These are phyloP conservation scores for Petrophora chlorosata DNA, from an alignment of 2,888 invertebrate species.

Conservation along the genomic window DNA sequence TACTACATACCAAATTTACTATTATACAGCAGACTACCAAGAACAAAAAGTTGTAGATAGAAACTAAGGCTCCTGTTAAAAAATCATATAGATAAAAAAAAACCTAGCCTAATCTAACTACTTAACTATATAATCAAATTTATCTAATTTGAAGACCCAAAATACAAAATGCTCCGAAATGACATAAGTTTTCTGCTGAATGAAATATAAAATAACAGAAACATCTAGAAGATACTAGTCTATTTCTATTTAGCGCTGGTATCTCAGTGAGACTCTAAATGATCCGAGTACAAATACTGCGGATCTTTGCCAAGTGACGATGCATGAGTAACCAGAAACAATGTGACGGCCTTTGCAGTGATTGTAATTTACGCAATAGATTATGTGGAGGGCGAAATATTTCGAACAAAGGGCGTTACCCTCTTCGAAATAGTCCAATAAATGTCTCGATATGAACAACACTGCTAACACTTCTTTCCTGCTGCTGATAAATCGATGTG, in stretches of 20 bases:
- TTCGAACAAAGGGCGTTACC: slow-evolving; percentile 15
- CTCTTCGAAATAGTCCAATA: slow-evolving; percentile 1
- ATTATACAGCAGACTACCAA: too few species aligned
- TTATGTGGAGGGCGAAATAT: slow-evolving; percentile 17
- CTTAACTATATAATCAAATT: too few species aligned
- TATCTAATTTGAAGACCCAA: too few species aligned
- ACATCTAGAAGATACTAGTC: slow-evolving; percentile 52
- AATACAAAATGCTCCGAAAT: too few species aligned
- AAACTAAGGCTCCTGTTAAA: too few species aligned
- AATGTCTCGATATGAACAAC: not conserved
- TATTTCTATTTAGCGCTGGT: slow-evolving; percentile 52
- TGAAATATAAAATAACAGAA: slow-evolving; percentile 23
- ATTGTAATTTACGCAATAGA: slow-evolving; percentile 41
- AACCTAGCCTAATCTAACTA: too few species aligned
- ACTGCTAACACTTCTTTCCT: not conserved
- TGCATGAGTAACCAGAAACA: slow-evolving; percentile 53
- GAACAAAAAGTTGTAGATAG: too few species aligned
- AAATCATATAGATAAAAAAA: too few species aligned
- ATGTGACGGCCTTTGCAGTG: slow-evolving; percentile 45
- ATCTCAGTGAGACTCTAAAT: slow-evolving; percentile 56
- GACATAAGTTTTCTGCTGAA: not conserved
- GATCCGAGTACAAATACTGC: slow-evolving; percentile 62
- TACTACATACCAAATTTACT: too few species aligned
- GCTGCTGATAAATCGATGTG: not conserved
- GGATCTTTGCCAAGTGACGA: slow-evolving; percentile 68